Base-by-base conservation (phyloP, 64 coral and sea anemone genomes). In the Porites lutea region DNA sequence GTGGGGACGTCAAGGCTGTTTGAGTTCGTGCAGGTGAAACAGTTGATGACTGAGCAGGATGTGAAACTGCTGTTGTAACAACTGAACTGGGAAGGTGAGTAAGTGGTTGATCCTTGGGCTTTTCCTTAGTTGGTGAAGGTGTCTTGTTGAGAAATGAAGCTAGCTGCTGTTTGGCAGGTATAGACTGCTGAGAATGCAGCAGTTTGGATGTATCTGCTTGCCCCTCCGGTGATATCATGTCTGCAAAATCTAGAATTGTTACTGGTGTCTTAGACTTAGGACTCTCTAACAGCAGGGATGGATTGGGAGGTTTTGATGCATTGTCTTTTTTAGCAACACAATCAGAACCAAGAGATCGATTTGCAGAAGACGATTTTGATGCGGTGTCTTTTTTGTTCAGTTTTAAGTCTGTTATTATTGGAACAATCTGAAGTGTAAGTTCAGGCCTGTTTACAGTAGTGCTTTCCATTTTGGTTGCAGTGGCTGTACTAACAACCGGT, bases 181-280 rank as follows among this genome's bases (percentile, higher is more conserved):
- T 71, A 47, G 88, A 6, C 13, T 87, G 68, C 49, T 81, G 91
- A 47, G 88, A 83, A 50, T 74, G 63, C 0, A 90, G 53, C 10
- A 88, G 49, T 64, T 97, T 92, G 58, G 75, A 78, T 16, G 62
- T 20, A 13, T 94, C 88, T 27, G 55, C 81, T 23, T 87, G 68
- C 48, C 48, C 65, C n/a, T 94, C 92, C 4, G 79, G 62, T 59
- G 82, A 77, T 3, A 94, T 62, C 52, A 97, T 88, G 66, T 97
- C 92, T 18, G 95, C 95, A 97, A 97, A 97, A 46, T 97, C 95
- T 43, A 97, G 65, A 62, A 97, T 88, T 52, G 95, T 97, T 12
- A 97, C 75, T 68, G 16, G 46, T 58, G 95, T 82, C 82, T 97
- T 59, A 52, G 89, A 49, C 68, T 95, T 91, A 16, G 57, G 79